phyloP scores from a whole-genome alignment of 2,113 vertebrate species.

The Jaculus jaculus region DNA sequence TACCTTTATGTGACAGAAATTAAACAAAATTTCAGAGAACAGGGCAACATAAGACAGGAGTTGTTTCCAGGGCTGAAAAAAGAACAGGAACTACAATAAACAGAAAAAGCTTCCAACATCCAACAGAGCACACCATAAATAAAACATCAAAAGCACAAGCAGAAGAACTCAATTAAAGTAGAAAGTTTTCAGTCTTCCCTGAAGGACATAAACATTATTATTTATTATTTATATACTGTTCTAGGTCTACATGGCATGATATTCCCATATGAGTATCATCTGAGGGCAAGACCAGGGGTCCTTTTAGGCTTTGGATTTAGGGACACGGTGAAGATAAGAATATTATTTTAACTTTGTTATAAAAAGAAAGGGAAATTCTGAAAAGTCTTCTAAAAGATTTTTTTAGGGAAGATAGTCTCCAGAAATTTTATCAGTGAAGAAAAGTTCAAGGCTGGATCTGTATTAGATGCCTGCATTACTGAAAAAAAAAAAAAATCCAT shows the following conservation, averaged over 20 bases:
- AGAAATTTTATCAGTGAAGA: neutral
- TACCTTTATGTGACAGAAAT: slow-evolving; percentile 67
- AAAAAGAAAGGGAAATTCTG: neutral
- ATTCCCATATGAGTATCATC: slow-evolving; percentile 49
- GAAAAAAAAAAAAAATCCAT: neutral
- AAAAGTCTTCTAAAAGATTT: neutral
- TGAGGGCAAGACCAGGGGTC: neutral
- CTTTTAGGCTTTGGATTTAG: neutral
- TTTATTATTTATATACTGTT: slow-evolving; percentile 74
- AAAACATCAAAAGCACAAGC: slow-evolving; percentile 76
- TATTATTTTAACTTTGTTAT: neutral
- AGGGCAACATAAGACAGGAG: slow-evolving; percentile 50
- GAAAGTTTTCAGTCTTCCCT: slow-evolving; percentile 65
- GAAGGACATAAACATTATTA: slow-evolving; percentile 72
- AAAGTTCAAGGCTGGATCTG: neutral
- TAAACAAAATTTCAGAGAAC: slow-evolving; percentile 76
- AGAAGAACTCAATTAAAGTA: slow-evolving; percentile 76
- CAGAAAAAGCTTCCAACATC: slow-evolving; percentile 57
- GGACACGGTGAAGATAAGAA: neutral
- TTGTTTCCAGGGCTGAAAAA: slow-evolving; percentile 58
- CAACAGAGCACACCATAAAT: slow-evolving; percentile 67
- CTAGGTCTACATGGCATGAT: slow-evolving; percentile 38
- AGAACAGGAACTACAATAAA: slow-evolving; percentile 56
- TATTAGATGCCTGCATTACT: neutral
- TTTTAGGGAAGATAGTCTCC: neutral